A percentile compares a stretch with the other conserved stretches of the same genome.
phyloP scores from a whole-genome alignment of 2,797 vertebrate genomes.

The Aphelocoma californica region DNA sequence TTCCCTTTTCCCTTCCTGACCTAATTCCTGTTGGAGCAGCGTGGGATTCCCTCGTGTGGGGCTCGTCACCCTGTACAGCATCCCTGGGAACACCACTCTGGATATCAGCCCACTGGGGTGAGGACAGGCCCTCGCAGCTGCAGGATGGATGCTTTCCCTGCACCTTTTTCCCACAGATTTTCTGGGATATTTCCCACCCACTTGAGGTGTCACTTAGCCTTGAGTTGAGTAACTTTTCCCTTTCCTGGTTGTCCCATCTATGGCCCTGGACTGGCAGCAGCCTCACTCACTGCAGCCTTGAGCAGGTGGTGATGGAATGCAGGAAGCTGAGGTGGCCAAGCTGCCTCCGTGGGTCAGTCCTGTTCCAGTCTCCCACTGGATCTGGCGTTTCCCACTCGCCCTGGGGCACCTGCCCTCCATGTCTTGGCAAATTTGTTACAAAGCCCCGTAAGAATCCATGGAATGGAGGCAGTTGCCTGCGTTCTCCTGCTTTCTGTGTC shows the following conservation, averaged over 20 bases:
- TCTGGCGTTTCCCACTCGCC: background rate
- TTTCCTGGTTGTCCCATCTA: background rate
- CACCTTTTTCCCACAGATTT: background rate
- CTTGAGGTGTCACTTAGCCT: background rate
- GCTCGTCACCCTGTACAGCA: background rate
- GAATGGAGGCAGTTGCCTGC: background rate
- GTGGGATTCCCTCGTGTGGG: background rate
- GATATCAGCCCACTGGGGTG: background rate
- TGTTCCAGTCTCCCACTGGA: rapidly evolving
- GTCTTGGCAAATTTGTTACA: background rate
- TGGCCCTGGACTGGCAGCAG: background rate
- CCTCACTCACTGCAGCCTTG: background rate
- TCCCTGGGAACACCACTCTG: background rate
- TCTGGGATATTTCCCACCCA: background rate
- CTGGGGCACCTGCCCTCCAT: background rate
- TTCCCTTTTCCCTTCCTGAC: background rate
- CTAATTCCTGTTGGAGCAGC: background rate
- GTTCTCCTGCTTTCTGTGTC: background rate
- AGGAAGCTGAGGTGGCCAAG: background rate
- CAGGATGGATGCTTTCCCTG: background rate
- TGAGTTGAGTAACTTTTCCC: background rate
- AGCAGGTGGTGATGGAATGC: background rate
- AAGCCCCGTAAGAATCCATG: rapidly evolving
- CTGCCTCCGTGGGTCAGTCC: background rate
- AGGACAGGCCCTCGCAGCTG: background rate